Evolutionary conservation across 2,797 vertebrate species (phyloP).

Genomic region (Melanotaenia trifasciata): DNA sequence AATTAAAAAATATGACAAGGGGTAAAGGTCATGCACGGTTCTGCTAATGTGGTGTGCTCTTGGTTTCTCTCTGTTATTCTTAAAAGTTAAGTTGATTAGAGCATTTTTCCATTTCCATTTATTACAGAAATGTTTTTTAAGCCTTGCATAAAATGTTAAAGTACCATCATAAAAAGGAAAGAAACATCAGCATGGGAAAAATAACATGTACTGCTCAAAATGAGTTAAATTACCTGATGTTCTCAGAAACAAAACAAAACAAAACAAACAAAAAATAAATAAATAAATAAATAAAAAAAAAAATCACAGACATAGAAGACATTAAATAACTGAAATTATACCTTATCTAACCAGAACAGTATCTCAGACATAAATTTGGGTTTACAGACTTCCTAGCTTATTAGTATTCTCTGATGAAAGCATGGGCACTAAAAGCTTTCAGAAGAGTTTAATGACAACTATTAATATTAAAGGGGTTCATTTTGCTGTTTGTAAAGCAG

Average conservation of each 20-base stretch:
- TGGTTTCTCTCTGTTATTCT: not conserved
- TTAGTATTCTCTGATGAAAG: not conserved
- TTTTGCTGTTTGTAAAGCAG: not conserved
- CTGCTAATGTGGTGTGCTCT: conserved; percentile 6
- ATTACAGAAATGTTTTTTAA: conserved; percentile 25
- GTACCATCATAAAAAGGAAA: conserved; percentile 11
- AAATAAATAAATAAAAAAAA: too few relatives aligned
- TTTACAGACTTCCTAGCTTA: not conserved
- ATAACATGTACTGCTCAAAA: not conserved
- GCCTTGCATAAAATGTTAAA: not conserved
- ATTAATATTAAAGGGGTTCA: too few relatives aligned
- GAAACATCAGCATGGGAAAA: not conserved
- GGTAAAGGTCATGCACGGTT: conserved; percentile 2
- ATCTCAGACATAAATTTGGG: conserved; percentile 4
- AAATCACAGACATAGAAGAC: not conserved
- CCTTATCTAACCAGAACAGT: not conserved
- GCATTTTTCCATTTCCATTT: conserved; percentile 8
- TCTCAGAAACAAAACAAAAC: not conserved
- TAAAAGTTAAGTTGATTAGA: not conserved
- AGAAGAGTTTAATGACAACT: not conserved
- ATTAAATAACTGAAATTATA: conserved; percentile 4
- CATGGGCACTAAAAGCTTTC: not conserved
- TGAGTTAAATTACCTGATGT: conserved; percentile 12
- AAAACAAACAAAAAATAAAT: not conserved
- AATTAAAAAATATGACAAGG: conserved; percentile 6